Evolutionary conservation across 1,140 invertebrate genomes (phyloP).

Genomic region (Eriocheir sinensis): DNA sequence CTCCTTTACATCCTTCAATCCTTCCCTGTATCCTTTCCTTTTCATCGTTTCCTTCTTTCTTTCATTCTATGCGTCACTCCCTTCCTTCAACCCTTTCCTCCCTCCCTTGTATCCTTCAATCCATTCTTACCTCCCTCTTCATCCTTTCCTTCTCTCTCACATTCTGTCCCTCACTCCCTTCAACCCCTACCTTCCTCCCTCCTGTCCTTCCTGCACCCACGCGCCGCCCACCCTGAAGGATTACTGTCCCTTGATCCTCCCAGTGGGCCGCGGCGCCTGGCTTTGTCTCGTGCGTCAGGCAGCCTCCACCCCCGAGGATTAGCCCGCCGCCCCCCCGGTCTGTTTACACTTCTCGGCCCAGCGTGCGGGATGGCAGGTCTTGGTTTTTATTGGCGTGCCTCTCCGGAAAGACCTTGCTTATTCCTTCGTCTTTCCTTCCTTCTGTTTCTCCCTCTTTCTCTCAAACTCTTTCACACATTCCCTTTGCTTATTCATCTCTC

Average conservation of each 20-base stretch:
- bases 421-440: not conserved
- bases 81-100: not conserved
- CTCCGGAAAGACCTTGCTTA: too few relatives aligned
- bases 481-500: too few relatives aligned
- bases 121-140: not conserved
- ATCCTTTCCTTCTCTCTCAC: not conserved
- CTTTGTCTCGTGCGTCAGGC: not conserved
- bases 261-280: not conserved
- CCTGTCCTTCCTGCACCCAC: not conserved
- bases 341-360: not conserved
- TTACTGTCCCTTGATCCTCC: not conserved
- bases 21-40: too few relatives aligned
- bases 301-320: not conserved
- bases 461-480: too few relatives aligned
- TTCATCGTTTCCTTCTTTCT: too few relatives aligned
- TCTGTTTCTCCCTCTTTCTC: not conserved
- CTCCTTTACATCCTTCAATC: too few relatives aligned
- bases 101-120: not conserved
- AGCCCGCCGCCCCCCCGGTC: not conserved
- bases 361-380: not conserved
- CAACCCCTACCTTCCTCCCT: too few relatives aligned
- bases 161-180: slow-evolving; percentile 5
- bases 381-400: not conserved
- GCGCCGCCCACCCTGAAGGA: slow-evolving; percentile 5
- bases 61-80: slow-evolving; percentile 7